Base-by-base conservation (phyloP, 1,140 invertebrate species). In the Scylla paramamosain region DNA sequence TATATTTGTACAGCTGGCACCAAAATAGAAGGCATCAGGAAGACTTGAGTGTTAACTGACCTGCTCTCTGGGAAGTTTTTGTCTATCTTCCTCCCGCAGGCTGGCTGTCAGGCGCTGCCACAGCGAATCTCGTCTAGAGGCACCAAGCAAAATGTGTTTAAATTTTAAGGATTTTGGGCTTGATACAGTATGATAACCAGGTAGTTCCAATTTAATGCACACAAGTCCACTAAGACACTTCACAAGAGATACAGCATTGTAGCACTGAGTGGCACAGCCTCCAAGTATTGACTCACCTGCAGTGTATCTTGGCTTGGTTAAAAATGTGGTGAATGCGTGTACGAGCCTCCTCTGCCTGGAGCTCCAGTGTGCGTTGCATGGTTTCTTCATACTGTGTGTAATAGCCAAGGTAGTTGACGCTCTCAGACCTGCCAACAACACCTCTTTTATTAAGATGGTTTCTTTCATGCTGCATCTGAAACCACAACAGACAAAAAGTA, bases 311-410 rank as follows among this genome's bases (percentile, higher is more conserved):
- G 77, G 98, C 98, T 96, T 97, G 97, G 2, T 97, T 97, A 0
- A 98, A 97, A 97, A 98, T 98, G 77, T 97, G 97, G 25, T 97
- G 97, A 67, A 98, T 98, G 95, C 98, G 97, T 39, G 97, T 97
- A 96, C 97, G 97, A 0, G 98, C 98, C 2, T 97, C 97, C 3
- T 97, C 96, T 3, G 98, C 97, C 96, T 98, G 98, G 28, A 98
- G 97, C 95, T 97, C 97, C 29, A 98, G 98, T 28, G 98, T 97
- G 94, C 98, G 97, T 95, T 98, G 98, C 98, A 98, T 98, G 2
- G 98, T 96, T 96, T 98, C 97, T 96, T 98, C 98, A 96, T 98
- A 98, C 0, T 97, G 98, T 28, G 98, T 98, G 96, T 98, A 98
- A 96, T 98, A 98, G 4, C 98, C 98, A 16, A 98, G 97, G 97